Conservation (phyloP, 2,113 vertebrate species). For the Phasianus colchicus region DNA sequence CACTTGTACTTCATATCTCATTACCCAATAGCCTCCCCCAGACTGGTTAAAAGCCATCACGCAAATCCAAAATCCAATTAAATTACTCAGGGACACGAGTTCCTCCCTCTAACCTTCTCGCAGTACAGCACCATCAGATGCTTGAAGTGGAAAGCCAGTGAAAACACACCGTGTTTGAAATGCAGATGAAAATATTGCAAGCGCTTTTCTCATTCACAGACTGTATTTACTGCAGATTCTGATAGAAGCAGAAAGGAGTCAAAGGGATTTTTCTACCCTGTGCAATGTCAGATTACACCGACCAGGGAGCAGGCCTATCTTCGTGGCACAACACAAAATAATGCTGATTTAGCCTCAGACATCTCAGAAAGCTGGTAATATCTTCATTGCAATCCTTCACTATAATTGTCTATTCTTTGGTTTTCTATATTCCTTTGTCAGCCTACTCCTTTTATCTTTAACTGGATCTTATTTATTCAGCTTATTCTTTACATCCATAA, state of each 20-base stretch:
- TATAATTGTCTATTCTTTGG: neutral
- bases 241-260: neutral
- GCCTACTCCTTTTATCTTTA: neutral
- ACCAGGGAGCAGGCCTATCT: neutral
- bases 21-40: neutral
- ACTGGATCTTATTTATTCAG: neutral
- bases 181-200: neutral
- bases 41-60: neutral
- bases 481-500: neutral
- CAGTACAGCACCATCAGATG: neutral
- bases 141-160: neutral
- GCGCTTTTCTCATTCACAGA: neutral
- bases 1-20: neutral
- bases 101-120: neutral
- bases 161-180: neutral
- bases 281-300: fast-evolving
- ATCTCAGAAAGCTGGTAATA: neutral
- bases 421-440: neutral
- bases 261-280: fast-evolving
- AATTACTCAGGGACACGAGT: neutral
- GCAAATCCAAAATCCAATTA: slow-evolving; percentile 14
- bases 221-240: neutral
- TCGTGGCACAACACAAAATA: neutral
- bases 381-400: neutral
- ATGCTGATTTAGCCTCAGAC: neutral